A percentile compares a stretch with the other conserved stretches of the same genome.
phyloP scores from a whole-genome alignment of 2,113 vertebrate species.

The Circaetus cinerascens region DNA sequence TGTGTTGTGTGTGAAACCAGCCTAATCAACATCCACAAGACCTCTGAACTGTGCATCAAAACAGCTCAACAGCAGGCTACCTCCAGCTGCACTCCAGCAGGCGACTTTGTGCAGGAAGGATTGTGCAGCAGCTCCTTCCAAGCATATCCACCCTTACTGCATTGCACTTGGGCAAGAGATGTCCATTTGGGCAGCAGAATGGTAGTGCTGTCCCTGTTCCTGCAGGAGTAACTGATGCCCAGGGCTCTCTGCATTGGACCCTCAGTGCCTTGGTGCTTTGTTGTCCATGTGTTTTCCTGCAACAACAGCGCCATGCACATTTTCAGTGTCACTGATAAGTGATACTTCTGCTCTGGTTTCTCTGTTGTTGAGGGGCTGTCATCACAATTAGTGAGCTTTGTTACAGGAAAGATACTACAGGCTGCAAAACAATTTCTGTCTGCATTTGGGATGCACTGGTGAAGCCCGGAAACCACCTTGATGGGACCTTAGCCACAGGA shows the following conservation, averaged over 20 bases:
- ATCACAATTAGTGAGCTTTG: neutral
- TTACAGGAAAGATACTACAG: neutral
- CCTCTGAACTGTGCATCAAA: neutral
- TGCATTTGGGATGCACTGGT: neutral
- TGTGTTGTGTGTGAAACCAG: neutral
- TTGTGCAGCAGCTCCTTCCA: neutral
- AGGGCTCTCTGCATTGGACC: neutral
- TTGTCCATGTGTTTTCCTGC: fast-evolving
- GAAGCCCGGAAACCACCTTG: neutral
- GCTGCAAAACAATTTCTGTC: neutral
- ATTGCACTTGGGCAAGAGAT: fast-evolving
- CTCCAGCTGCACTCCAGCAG: fast-evolving
- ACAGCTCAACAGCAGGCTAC: fast-evolving
- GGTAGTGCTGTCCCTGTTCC: neutral
- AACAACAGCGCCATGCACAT: fast-evolving
- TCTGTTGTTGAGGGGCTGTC: neutral
- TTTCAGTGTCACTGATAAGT: neutral
- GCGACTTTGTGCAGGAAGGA: neutral
- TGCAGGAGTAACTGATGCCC: neutral
- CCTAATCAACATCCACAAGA: neutral
- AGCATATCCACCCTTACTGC: neutral
- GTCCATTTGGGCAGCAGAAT: neutral
- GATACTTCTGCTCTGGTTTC: neutral
- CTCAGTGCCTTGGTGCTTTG: neutral
- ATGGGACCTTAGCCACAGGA: neutral